Conservation (phyloP, 2,113 vertebrate species). For the Tragelaphus strepsiceros region DNA sequence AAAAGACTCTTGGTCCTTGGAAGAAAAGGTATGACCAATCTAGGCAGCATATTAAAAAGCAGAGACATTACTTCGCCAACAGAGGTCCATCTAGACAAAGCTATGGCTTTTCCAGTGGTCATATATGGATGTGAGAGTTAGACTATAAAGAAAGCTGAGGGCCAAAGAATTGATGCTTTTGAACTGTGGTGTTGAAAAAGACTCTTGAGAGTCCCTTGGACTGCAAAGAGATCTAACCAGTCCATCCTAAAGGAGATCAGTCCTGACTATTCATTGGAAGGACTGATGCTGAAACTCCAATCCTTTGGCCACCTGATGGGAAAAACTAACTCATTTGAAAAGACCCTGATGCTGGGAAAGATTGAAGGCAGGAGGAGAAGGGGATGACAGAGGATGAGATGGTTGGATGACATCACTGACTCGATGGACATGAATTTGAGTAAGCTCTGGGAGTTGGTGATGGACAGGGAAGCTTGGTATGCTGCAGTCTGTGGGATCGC, state of each 20-base stretch:
- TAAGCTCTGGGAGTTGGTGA: not conserved
- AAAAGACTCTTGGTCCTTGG: not conserved
- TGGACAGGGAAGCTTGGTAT: not conserved
- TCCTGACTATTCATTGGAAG: not conserved
- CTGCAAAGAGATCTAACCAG: not conserved
- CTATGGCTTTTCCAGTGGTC: not conserved
- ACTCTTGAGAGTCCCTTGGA: not conserved
- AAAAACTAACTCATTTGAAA: not conserved
- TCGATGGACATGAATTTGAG: not conserved
- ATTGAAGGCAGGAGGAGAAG: not conserved
- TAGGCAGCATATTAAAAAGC: not conserved
- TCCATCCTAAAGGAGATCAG: not conserved
- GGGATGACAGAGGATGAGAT: not conserved
- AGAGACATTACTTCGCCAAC: not conserved
- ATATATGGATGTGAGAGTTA: not conserved
- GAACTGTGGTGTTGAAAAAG: not conserved
- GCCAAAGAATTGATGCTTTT: not conserved
- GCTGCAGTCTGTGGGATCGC: rapidly evolving
- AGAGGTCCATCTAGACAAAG: not conserved
- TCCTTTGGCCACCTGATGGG: not conserved
- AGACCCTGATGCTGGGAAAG: not conserved
- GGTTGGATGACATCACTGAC: not conserved
- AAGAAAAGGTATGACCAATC: not conserved
- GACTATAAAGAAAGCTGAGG: not conserved
- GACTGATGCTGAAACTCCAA: not conserved